These are phyloP conservation scores for Orthosia gothica DNA, from an alignment of 2,888 invertebrate genomes.

Conservation along the genomic window DNA sequence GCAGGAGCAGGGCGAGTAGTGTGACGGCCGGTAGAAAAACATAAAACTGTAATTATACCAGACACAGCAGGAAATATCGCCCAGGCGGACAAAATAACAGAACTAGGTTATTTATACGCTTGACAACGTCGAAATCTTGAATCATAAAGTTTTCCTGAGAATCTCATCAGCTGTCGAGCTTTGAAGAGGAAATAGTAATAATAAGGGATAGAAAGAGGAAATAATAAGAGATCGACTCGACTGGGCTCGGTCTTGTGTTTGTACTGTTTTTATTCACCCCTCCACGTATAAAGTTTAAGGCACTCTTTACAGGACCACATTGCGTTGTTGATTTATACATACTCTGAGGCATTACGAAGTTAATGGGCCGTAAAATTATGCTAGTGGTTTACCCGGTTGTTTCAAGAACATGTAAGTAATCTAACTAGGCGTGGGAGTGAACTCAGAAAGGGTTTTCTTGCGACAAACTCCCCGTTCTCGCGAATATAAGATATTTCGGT, in stretches of 20 bases:
- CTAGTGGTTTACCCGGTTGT: constrained; percentile 67
- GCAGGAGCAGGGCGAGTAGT: neutral
- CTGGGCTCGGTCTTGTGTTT: constrained; percentile 51
- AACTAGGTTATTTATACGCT: constrained; percentile 56
- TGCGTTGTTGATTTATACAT: constrained; percentile 72
- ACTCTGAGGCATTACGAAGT: constrained; percentile 69
- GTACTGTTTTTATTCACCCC: constrained; percentile 50
- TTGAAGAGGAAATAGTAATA: constrained; percentile 60
- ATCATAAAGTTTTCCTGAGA: constrained; percentile 67
- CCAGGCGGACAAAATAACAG: constrained; percentile 37
- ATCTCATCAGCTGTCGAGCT: constrained; percentile 66
- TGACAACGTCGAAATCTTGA: constrained; percentile 59
- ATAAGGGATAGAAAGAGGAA: no score
- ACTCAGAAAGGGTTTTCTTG: constrained; percentile 27
- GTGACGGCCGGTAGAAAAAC: neutral
- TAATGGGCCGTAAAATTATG: constrained; percentile 75
- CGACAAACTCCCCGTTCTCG: constrained; percentile 29
- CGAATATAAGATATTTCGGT: constrained; percentile 46
- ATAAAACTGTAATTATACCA: constrained; percentile 32
- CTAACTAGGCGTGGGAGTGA: constrained; percentile 40
- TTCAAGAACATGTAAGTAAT: constrained; percentile 65
- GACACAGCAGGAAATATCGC: constrained; percentile 16
- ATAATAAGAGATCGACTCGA: constrained; percentile 59
- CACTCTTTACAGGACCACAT: constrained; percentile 63
- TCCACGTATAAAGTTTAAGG: constrained; percentile 44